phyloP scores from a whole-genome alignment of 53 echinoderm and acorn worm species.

The Stichopus horrens region DNA sequence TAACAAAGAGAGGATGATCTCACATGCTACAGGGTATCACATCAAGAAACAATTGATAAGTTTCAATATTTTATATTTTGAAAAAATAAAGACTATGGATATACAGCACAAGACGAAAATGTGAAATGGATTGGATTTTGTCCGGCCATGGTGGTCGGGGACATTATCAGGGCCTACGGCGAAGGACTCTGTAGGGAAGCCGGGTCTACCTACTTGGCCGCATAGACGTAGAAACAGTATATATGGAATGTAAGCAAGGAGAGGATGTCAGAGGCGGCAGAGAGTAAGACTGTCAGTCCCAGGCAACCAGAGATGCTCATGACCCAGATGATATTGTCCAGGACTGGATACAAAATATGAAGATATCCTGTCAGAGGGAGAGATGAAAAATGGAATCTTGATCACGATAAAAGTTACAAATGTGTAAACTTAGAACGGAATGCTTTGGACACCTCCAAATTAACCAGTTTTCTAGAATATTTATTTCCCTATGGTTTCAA shows the following conservation, averaged over 20 bases:
- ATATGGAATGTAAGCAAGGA: slow-evolving; percentile 90
- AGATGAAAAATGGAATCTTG: too few relatives aligned
- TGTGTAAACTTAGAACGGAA: neutral
- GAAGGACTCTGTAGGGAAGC: neutral
- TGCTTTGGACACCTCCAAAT: neutral
- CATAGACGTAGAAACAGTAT: slow-evolving; percentile 99
- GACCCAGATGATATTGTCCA: slow-evolving; percentile 68
- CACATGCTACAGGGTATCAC: too few relatives aligned
- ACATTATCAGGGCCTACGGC: neutral
- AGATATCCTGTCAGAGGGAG: slow-evolving; percentile 70
- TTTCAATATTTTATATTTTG: too few relatives aligned
- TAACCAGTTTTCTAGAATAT: too few relatives aligned
- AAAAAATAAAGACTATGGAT: too few relatives aligned
- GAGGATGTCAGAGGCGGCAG: slow-evolving; percentile 71
- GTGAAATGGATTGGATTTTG: neutral
- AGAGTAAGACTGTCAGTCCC: slow-evolving; percentile 77
- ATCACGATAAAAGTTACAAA: neutral
- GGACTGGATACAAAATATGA: slow-evolving; percentile 60
- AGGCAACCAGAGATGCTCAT: slow-evolving; percentile 82
- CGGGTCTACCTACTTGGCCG: slow-evolving; percentile 72
- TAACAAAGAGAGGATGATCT: too few relatives aligned
- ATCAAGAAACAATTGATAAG: too few relatives aligned
- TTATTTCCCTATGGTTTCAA: too few relatives aligned
- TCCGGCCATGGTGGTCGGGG: neutral
- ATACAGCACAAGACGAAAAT: too few relatives aligned